A percentile compares a stretch with the other conserved stretches of the same genome.
Conservation (phyloP, 1,140 invertebrate genomes). For the Metaphire vulgaris region DNA sequence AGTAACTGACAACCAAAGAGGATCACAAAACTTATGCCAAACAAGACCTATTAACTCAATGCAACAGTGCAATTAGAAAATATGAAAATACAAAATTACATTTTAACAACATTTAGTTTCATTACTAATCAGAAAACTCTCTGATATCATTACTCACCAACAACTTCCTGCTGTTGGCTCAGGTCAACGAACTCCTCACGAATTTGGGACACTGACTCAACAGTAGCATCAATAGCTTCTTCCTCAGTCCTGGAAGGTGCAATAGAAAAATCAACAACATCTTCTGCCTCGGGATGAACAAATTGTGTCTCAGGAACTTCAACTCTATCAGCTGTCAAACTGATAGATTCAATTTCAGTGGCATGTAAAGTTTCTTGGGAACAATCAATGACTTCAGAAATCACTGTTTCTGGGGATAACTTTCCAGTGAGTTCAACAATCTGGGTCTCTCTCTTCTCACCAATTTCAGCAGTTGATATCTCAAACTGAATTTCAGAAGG, state of each 20-base stretch:
- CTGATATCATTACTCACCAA: too few relatives aligned
- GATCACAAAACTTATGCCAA: too few relatives aligned
- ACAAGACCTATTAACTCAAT: too few relatives aligned
- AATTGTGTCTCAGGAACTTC: slow-evolving; percentile 26
- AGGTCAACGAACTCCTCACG: too few relatives aligned
- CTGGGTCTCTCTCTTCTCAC: background rate
- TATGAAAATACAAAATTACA: too few relatives aligned
- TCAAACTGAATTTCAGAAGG: slow-evolving; percentile 14
- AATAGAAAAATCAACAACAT: background rate
- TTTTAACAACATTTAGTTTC: too few relatives aligned
- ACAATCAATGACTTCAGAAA: background rate
- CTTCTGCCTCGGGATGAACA: slow-evolving; percentile 29
- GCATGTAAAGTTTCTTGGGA: background rate
- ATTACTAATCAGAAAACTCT: too few relatives aligned
- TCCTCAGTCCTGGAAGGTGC: background rate
- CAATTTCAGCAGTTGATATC: slow-evolving; percentile 17
- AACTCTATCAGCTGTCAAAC: background rate
- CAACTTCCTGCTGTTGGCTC: too few relatives aligned
- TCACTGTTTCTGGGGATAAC: slow-evolving; percentile 10
- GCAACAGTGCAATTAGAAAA: too few relatives aligned
- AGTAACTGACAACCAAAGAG: too few relatives aligned
- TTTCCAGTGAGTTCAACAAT: background rate
- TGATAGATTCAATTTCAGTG: slow-evolving; percentile 5
- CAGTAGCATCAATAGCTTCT: too few relatives aligned
- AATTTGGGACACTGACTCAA: too few relatives aligned